A percentile compares a stretch with the other conserved stretches of the same genome.
These are phyloP conservation scores for Brienomyrus brachyistius DNA, from an alignment of 2,113 vertebrate genomes.

Conservation along the genomic window DNA sequence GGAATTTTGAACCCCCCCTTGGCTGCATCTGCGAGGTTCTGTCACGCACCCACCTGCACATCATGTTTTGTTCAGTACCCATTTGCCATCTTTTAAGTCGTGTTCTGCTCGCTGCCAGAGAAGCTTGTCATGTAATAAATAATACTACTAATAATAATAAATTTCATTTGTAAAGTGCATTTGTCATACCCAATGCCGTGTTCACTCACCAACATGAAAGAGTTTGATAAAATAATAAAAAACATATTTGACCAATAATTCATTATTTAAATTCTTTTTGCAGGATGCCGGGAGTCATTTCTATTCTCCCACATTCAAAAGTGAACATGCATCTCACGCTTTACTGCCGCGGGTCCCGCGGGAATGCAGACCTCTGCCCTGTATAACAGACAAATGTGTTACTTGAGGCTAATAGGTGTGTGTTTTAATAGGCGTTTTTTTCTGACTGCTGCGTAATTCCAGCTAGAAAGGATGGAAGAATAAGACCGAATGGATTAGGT, in stretches of 20 bases:
- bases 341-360: not conserved
- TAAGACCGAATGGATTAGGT: too few species aligned
- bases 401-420: not conserved
- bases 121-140: not conserved
- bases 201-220: too few species aligned
- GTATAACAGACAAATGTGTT: not conserved
- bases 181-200: not conserved
- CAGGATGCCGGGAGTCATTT: not conserved
- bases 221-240: too few species aligned
- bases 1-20: too few species aligned
- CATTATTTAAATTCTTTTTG: too few species aligned
- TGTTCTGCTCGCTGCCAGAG: not conserved
- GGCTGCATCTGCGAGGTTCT: not conserved
- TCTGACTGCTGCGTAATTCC: not conserved
- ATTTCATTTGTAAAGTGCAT: not conserved
- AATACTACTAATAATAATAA: not conserved
- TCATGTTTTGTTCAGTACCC: not conserved
- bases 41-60: not conserved
- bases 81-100: not conserved
- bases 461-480: not conserved
- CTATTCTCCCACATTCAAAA: not conserved
- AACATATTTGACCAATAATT: too few species aligned
- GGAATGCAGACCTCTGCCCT: not conserved
- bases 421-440: not conserved
- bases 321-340: not conserved